These are phyloP conservation scores for Dyspetes luteomarginatus DNA, from an alignment of 2,888 invertebrate genomes.

Conservation along the genomic window DNA sequence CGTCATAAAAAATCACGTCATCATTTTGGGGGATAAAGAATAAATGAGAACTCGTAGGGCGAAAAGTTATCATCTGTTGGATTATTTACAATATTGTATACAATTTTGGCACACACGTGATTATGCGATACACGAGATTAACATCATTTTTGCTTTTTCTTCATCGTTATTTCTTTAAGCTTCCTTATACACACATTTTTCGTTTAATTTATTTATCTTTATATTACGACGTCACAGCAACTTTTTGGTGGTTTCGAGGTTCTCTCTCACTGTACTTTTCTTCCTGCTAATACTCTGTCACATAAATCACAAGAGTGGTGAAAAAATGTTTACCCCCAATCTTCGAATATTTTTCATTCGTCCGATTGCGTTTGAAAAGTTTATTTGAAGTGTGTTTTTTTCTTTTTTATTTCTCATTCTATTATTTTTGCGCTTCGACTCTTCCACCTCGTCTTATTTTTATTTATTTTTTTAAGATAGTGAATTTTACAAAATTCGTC, in stretches of 20 bases:
- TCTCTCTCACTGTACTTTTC: too few relatives aligned
- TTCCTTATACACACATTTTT: conserved; percentile 30
- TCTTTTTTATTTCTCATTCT: conserved; percentile 3
- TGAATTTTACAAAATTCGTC: conserved; percentile 18
- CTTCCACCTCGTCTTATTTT: conserved; percentile 20
- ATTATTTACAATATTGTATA: conserved; percentile 56
- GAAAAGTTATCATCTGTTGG: background rate
- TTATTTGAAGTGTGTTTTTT: background rate
- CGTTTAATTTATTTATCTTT: conserved; percentile 23
- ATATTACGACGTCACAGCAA: conserved; percentile 54
- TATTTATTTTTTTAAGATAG: background rate
- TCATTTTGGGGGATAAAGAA: background rate
- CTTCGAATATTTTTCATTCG: background rate
- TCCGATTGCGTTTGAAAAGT: conserved; percentile 8
- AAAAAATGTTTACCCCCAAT: background rate
- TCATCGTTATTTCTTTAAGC: conserved; percentile 24
- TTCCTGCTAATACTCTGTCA: too few relatives aligned
- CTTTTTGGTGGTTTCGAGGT: conserved; percentile 39
- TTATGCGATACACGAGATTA: conserved; percentile 36
- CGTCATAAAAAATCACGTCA: background rate
- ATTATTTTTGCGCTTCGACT: conserved; percentile 21
- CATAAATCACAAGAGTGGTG: too few relatives aligned
- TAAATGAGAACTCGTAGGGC: background rate
- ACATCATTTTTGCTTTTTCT: conserved; percentile 37
- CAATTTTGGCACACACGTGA: conserved; percentile 35